Percentiles rank a stretch among this genome's conserved stretches.
Evolutionary conservation across 2,797 vertebrate species (phyloP).

Genomic region (Kryptopterus vitreolus): DNA sequence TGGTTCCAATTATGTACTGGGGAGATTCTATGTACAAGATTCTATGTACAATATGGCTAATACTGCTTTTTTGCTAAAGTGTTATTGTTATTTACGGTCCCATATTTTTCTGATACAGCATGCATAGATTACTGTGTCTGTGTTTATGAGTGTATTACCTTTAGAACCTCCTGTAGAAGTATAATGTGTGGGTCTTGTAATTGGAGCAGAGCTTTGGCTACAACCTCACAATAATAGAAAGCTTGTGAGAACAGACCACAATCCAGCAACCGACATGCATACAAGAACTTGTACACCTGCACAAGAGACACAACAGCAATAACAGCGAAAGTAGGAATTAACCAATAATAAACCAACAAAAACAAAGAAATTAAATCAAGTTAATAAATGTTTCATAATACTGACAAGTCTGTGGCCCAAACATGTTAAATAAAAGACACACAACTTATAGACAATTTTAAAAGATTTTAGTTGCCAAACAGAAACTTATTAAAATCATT

Average conservation of each 20-base stretch:
- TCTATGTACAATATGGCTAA: neutral
- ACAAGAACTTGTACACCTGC: conserved; percentile 89
- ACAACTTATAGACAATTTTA: neutral
- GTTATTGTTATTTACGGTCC: neutral
- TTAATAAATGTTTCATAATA: neutral
- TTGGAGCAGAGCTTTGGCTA: conserved; percentile 70
- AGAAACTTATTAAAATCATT: neutral
- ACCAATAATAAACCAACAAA: neutral
- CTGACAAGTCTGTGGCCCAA: neutral
- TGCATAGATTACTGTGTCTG: neutral
- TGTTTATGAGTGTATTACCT: conserved; percentile 67
- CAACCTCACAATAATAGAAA: conserved; percentile 87
- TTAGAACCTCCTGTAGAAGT: conserved; percentile 78
- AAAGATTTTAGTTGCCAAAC: neutral
- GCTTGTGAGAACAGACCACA: conserved; percentile 83
- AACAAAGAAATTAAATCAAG: neutral
- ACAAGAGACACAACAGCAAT: conserved; percentile 28
- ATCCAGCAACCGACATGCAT: conserved; percentile 85
- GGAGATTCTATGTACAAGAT: no score
- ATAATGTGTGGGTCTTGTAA: conserved; percentile 60
- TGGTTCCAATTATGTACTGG: neutral
- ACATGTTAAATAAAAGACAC: neutral
- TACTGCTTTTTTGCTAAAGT: neutral
- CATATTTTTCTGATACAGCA: neutral
- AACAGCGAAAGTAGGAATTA: neutral